Evolutionary conservation across 2,888 invertebrate genomes (phyloP).

Genomic region (Lepidocyrtinus sp.): DNA sequence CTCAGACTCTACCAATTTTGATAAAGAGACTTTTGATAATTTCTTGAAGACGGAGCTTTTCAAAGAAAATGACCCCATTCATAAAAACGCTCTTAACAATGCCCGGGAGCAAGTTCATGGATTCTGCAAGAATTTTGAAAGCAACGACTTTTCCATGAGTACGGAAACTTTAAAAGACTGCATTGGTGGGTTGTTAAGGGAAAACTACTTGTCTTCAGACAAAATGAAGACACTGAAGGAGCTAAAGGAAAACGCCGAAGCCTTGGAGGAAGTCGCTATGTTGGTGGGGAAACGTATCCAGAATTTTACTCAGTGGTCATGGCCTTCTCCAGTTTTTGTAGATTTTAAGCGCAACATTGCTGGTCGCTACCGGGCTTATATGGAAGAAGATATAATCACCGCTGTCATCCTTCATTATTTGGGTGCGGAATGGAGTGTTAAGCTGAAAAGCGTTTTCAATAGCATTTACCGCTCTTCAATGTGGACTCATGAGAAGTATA

Average conservation of each 20-base stretch:
- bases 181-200: slow-evolving; percentile 55
- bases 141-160: not conserved
- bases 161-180: slow-evolving; percentile 37
- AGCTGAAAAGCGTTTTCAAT: slow-evolving; percentile 32
- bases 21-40: slow-evolving; percentile 27
- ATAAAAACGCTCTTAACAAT: slow-evolving; percentile 21
- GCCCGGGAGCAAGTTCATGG: slow-evolving; percentile 21
- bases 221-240: slow-evolving; percentile 55
- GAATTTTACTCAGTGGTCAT: slow-evolving; percentile 50
- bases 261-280: slow-evolving; percentile 57
- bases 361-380: slow-evolving; percentile 56
- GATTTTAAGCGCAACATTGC: slow-evolving; percentile 59
- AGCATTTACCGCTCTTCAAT: slow-evolving; percentile 55
- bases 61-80: slow-evolving; percentile 32
- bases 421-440: slow-evolving; percentile 51
- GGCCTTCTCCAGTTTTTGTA: slow-evolving; percentile 42
- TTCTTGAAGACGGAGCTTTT: slow-evolving; percentile 45
- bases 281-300: slow-evolving; percentile 52
- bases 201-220: slow-evolving; percentile 44
- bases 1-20: slow-evolving; percentile 25
- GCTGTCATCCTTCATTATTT: slow-evolving; percentile 60
- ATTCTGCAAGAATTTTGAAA: slow-evolving; percentile 22
- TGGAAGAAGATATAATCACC: slow-evolving; percentile 64
- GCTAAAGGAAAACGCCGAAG: slow-evolving; percentile 54
- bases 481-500: slow-evolving; percentile 52